Base-by-base conservation (phyloP, 2,888 invertebrate genomes). In the Drosophila acutilabella region DNA sequence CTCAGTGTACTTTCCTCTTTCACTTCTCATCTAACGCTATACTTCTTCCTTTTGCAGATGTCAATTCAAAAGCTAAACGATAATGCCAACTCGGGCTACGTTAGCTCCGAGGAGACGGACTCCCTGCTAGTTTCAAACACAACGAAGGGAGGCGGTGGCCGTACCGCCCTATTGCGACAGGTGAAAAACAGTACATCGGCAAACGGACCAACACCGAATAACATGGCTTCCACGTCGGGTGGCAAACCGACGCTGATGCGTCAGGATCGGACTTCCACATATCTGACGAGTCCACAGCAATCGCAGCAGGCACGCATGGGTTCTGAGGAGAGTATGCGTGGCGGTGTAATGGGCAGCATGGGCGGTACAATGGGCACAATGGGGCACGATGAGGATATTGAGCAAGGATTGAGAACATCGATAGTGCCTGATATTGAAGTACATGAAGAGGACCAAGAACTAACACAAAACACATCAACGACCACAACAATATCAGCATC, bases 261-360 rank as follows among this genome's bases (percentile, higher is more conserved):
- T 78, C 97, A 97, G 93, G 97, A 97, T 93, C 96, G 97, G 85
- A 96, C 97, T 51, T 96, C 97, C 56, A 95, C 95, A 90, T 94
- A 95, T 92, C 92, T 95, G 67, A 94, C 96, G 65, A 95, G 95
- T 80, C 91, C 92, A n/a, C 94, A 94, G 70, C 94, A 95, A 89
- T 93, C 97, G 73, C 96, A 96, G 45, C 94, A 94, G 60, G 36
- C 16, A 18, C 93, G 95, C 78, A 95, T 96, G 40, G 96, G 96
- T 58, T 96, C 96, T 81, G 96, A 97, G 92, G 97, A 97, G 92
- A 95, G 95, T 84, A 94, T 94, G 69, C 94, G 96, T 4, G 94
- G 94, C 44, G 65, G 70, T 4, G 13, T 48, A 4, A 75, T 52
- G 2, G 71, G 94, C 13, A 71, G 74, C 18, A 61, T 69, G 23